phyloP scores from a whole-genome alignment of 2,797 vertebrate species.

The Sciurus carolinensis region DNA sequence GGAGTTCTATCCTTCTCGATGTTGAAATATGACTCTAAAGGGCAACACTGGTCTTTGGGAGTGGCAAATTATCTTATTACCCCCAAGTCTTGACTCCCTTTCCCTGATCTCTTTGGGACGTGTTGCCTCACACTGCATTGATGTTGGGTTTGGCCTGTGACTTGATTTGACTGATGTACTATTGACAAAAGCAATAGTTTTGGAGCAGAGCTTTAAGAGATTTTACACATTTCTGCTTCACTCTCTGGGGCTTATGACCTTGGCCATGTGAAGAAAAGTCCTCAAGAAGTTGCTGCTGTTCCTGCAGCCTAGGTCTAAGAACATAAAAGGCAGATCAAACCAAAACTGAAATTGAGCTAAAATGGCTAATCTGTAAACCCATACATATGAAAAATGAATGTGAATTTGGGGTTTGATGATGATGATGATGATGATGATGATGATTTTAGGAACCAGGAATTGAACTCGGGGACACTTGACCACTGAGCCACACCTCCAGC shows the following conservation, averaged over 20 bases:
- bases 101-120: neutral
- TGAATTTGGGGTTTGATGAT: neutral
- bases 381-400: neutral
- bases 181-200: neutral
- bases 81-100: neutral
- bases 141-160: neutral
- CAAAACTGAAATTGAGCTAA: neutral
- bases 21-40: neutral
- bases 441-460: too few relatives aligned
- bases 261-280: neutral
- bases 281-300: neutral
- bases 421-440: too few relatives aligned
- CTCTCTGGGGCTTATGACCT: neutral
- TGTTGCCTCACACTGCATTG: neutral
- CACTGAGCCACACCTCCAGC: too few relatives aligned
- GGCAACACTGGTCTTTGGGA: neutral
- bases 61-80: neutral
- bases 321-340: neutral
- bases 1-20: neutral
- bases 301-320: neutral
- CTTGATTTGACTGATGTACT: neutral
- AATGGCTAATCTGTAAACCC: too few relatives aligned
- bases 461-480: too few relatives aligned
- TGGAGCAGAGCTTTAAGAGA: neutral
- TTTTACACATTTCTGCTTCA: neutral